Evolutionary conservation across 2,797 vertebrate species (phyloP).

Genomic region (Chelmon rostratus): DNA sequence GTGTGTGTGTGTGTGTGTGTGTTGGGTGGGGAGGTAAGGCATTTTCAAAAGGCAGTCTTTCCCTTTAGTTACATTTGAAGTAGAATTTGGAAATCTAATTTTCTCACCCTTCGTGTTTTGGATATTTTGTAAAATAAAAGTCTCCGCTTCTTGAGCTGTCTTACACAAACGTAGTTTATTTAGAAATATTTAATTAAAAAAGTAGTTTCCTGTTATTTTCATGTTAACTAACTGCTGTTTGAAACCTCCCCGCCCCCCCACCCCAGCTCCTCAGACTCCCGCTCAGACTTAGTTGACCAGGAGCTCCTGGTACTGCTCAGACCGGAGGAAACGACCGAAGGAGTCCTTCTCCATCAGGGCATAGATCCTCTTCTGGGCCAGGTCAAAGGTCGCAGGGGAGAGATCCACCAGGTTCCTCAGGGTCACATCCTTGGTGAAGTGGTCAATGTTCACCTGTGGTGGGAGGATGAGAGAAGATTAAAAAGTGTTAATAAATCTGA

Average conservation of each 20-base stretch:
- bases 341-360: slow-evolving; percentile 99
- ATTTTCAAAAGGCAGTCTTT: slow-evolving; percentile 57
- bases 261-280: slow-evolving; percentile 8
- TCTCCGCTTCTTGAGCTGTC: slow-evolving; percentile 10
- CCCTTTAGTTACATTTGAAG: slow-evolving; percentile 12
- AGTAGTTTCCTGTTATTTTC: not conserved
- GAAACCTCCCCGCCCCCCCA: slow-evolving; percentile 39
- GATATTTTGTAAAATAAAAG: slow-evolving; percentile 39
- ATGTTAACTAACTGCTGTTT: slow-evolving; percentile 48
- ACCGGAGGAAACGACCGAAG: slow-evolving; percentile 93
- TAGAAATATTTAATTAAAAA: slow-evolving; percentile 30
- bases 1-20: slow-evolving; percentile 31
- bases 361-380: slow-evolving; percentile 94
- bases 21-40: slow-evolving; percentile 22
- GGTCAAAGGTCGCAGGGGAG: slow-evolving; percentile 89
- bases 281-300: slow-evolving; percentile 83
- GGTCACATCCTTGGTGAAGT: slow-evolving; percentile 94
- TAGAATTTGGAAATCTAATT: slow-evolving; percentile 17
- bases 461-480: not conserved
- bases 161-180: slow-evolving; percentile 43
- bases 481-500: not conserved
- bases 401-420: slow-evolving; percentile 94
- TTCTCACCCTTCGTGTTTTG: not conserved
- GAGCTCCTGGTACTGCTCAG: slow-evolving; percentile 92
- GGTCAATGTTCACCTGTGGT: slow-evolving; percentile 95